Conservation (phyloP, 2,888 invertebrate species). For the Electrophaes corylata region DNA sequence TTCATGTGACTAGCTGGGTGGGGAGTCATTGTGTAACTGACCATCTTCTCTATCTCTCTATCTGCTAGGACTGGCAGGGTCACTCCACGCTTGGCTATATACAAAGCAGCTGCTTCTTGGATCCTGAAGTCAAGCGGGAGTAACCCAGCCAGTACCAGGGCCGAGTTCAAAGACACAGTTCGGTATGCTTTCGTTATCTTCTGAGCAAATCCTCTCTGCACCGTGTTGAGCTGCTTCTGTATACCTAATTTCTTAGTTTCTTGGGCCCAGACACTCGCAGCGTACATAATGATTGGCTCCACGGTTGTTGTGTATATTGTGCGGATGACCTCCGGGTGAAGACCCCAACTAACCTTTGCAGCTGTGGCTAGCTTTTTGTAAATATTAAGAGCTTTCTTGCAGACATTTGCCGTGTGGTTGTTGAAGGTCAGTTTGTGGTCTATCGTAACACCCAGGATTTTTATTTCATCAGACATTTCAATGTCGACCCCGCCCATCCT, state of each 20-base stretch:
- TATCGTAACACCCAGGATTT: conserved; percentile 13
- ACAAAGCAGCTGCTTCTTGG: conserved; percentile 2
- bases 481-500: conserved; percentile 14
- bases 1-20: too few species aligned
- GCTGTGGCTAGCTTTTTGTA: conserved; percentile 13
- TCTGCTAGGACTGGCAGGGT: background rate
- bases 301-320: conserved; percentile 7
- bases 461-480: conserved; percentile 1
- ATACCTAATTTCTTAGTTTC: background rate
- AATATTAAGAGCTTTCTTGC: background rate
- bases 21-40: too few species aligned
- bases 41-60: conserved; percentile 1
- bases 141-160: conserved; percentile 18
- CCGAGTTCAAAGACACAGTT: conserved; percentile 4
- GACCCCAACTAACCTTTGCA: background rate
- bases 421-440: conserved; percentile 18
- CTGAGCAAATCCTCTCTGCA: conserved; percentile 3
- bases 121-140: conserved; percentile 24
- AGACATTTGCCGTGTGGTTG: background rate
- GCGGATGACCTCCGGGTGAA: conserved; percentile 29
- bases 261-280: background rate
- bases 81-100: conserved; percentile 7
- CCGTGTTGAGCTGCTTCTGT: conserved; percentile 8
- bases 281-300: background rate
- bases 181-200: conserved; percentile 1